phyloP scores from a whole-genome alignment of 2,888 invertebrate species.

The Hermodice carunculata region DNA sequence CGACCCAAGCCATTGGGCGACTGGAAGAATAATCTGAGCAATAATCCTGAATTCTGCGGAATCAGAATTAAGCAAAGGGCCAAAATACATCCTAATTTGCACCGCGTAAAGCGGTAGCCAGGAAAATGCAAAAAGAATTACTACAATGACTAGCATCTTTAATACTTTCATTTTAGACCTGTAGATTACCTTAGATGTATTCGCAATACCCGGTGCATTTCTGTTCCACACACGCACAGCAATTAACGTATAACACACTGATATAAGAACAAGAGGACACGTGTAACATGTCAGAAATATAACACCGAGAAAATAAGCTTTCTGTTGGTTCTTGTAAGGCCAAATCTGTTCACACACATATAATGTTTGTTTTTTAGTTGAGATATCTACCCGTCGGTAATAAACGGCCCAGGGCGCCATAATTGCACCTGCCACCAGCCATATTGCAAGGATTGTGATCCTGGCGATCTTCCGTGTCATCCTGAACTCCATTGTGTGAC shows the following conservation, averaged over 20 bases:
- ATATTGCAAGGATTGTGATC: constrained; percentile 89
- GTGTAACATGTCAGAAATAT: constrained; percentile 92
- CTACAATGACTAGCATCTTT: constrained; percentile 93
- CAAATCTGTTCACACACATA: constrained; percentile 73
- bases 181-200: constrained; percentile 69
- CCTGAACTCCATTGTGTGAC: constrained; percentile 93
- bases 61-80: constrained; percentile 68
- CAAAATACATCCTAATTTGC: constrained; percentile 87
- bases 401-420: constrained; percentile 93
- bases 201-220: constrained; percentile 90
- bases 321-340: constrained; percentile 50
- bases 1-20: constrained; percentile 93
- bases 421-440: constrained; percentile 87
- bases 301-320: constrained; percentile 88
- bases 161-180: constrained; percentile 95
- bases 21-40: constrained; percentile 77
- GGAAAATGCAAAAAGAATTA: constrained; percentile 91
- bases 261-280: constrained; percentile 89
- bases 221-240: constrained; percentile 92
- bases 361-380: constrained; percentile 24
- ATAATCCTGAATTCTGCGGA: constrained; percentile 31
- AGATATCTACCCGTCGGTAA: constrained; percentile 75
- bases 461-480: constrained; percentile 90
- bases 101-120: constrained; percentile 94
- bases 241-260: constrained; percentile 91